These are phyloP conservation scores for Luidia sarsii DNA, from an alignment of 53 echinoderm and acorn worm species.

Conservation along the genomic window DNA sequence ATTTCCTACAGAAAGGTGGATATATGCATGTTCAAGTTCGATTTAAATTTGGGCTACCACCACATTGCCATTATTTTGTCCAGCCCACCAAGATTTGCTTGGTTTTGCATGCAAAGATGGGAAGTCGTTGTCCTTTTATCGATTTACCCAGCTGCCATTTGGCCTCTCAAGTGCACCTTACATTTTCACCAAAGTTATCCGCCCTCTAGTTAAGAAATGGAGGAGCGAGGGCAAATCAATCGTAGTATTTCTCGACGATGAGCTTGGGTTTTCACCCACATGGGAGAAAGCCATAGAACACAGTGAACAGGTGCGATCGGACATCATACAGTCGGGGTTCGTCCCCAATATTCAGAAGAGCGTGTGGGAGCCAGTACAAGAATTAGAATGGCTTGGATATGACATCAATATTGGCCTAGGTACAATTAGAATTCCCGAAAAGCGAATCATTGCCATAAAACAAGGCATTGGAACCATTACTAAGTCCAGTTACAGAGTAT, in stretches of 20 bases:
- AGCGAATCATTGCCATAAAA: conserved; percentile 1
- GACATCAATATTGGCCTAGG: no score
- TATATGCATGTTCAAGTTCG: conserved; percentile 50
- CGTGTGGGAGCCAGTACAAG: conserved; percentile 5
- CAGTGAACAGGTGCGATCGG: no score
- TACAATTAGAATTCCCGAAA: conserved; percentile 3
- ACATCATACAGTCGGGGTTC: no score
- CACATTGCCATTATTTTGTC: conserved; percentile 40
- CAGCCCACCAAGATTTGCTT: no score
- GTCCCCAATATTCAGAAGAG: conserved; percentile 23
- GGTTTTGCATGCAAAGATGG: conserved; percentile 18
- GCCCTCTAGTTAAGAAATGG: conserved; percentile 19
- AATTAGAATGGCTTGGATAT: no score
- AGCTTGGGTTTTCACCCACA: background rate
- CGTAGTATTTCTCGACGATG: conserved; percentile 40
- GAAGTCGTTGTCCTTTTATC: no score
- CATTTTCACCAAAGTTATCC: conserved; percentile 13
- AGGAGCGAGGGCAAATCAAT: conserved; percentile 23
- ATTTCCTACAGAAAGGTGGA: conserved; percentile 24
- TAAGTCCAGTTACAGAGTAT: no score
- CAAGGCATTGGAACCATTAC: background rate
- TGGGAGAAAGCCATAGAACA: background rate
- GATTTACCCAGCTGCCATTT: background rate
- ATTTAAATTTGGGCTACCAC: conserved; percentile 58
- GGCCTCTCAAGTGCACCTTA: conserved; percentile 16